Percentiles rank a stretch among this genome's conserved stretches.
These are phyloP conservation scores for Hydrozoanthus tunicans DNA, from an alignment of 64 coral and sea anemone genomes.

Conservation along the genomic window DNA sequence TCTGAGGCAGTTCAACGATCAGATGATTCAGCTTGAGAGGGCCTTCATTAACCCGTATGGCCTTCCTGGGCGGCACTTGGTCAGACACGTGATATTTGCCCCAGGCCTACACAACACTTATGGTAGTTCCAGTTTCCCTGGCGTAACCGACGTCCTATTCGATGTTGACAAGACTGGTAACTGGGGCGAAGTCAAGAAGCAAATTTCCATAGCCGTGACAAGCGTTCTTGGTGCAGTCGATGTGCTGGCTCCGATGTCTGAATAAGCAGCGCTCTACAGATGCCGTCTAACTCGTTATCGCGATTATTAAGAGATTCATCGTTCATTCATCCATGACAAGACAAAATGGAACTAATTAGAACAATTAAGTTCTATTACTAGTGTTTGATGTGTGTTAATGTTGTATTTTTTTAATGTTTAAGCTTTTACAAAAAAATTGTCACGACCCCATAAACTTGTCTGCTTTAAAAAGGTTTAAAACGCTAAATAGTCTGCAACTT, in stretches of 20 bases:
- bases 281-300: too few species aligned
- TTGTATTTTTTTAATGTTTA: too few species aligned
- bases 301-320: too few species aligned
- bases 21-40: constrained; percentile 29
- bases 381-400: too few species aligned
- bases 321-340: too few species aligned
- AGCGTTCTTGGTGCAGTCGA: constrained; percentile 63
- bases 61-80: constrained; percentile 13
- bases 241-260: constrained; percentile 42
- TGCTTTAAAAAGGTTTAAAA: too few species aligned
- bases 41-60: constrained; percentile 41
- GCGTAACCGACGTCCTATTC: constrained; percentile 77
- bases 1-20: constrained; percentile 33
- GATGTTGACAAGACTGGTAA: constrained; percentile 73
- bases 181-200: constrained; percentile 75
- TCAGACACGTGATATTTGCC: constrained; percentile 78
- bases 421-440: too few species aligned
- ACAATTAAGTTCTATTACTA: too few species aligned
- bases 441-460: too few species aligned
- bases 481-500: too few species aligned
- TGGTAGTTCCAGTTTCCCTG: constrained; percentile 80
- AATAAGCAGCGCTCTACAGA: too few species aligned
- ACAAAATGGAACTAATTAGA: too few species aligned
- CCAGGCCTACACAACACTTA: constrained; percentile 74
- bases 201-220: constrained; percentile 70